Evolutionary conservation across 2,113 vertebrate species (phyloP), one percentile per base, ranked within the genome.

Genomic region (Rhodinocichla rosea): DNA sequence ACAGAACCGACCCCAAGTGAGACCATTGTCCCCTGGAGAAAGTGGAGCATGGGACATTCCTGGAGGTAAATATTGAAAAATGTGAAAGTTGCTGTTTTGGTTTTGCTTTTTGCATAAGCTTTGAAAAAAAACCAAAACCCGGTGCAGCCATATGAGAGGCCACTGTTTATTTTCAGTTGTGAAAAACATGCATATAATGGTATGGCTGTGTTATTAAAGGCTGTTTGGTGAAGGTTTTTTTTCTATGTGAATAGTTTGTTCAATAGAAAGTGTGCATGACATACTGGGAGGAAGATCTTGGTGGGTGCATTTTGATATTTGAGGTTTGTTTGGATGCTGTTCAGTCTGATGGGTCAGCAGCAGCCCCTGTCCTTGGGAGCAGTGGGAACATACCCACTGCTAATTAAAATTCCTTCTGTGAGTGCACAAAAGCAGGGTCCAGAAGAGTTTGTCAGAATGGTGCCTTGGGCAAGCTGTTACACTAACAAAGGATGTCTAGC

Each of bases 1-100:
- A 79, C 97, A 98, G 11, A 99, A 99, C 95, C 98, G 99, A 27
- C 99, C 99, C 86, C 99, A 99, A 98, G 99, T 99, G 94, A 98
- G 99, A 83, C 99, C 99, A 9, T 83, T 99, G 94, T 99, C 99
- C 42, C 99, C 99, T 7, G 99, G 99, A 90, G 99, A 99, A 97
- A 99, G 99, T 15, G 98, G 99, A 33, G 99, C 99, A 8, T 99
- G 99, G 99, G 99, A 99, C 97, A 99, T 99, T 92, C 99, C 99
- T 74, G 99, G 99, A 99, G 99, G 99, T 99, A 97, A 97, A 89
- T 70, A 59, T 5, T 59, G 55, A 53, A 70, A 83, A 40, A 12
- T 52, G 15, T 63, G 23, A 21, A 37, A 39, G 5, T 15, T 2
- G 1, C 18, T 49, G 21, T 1, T 87, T 57, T 70, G 7, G 5